Percentiles rank a stretch among this genome's conserved stretches.
Evolutionary conservation across 1,140 invertebrate genomes (phyloP).

Genomic region (Mya arenaria): DNA sequence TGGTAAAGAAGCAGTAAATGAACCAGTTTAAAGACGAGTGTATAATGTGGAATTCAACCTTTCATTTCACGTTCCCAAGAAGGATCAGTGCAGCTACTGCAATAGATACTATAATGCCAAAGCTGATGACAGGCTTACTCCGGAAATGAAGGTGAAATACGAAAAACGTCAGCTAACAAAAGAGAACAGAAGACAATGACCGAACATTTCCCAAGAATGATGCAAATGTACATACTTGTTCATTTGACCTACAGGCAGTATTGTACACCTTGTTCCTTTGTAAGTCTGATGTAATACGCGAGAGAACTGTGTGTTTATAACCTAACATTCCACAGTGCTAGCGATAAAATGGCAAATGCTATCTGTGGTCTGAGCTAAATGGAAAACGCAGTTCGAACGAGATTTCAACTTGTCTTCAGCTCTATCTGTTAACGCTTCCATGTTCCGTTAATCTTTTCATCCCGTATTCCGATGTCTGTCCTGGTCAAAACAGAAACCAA

Average conservation of each 20-base stretch:
- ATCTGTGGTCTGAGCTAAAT: neutral
- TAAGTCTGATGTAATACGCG: neutral
- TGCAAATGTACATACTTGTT: neutral
- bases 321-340: neutral
- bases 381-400: neutral
- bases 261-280: neutral
- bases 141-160: neutral
- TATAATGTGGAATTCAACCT: slow-evolving; percentile 58
- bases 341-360: neutral
- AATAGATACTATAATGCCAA: neutral
- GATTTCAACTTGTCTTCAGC: neutral
- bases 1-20: slow-evolving; percentile 17
- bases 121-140: neutral
- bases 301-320: neutral
- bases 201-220: neutral
- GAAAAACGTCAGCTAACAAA: neutral
- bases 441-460: neutral
- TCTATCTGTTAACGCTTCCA: neutral
- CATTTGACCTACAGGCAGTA: neutral
- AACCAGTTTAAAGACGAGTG: slow-evolving; percentile 44
- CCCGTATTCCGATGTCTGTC: neutral
- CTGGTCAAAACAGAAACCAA: slow-evolving; percentile 38
- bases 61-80: slow-evolving; percentile 53
- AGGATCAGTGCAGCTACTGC: slow-evolving; percentile 56
- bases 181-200: neutral